Evolutionary conservation across 2,888 invertebrate genomes (phyloP), one percentile per base, ranked within the genome.

Genomic region (Salticus scenicus): DNA sequence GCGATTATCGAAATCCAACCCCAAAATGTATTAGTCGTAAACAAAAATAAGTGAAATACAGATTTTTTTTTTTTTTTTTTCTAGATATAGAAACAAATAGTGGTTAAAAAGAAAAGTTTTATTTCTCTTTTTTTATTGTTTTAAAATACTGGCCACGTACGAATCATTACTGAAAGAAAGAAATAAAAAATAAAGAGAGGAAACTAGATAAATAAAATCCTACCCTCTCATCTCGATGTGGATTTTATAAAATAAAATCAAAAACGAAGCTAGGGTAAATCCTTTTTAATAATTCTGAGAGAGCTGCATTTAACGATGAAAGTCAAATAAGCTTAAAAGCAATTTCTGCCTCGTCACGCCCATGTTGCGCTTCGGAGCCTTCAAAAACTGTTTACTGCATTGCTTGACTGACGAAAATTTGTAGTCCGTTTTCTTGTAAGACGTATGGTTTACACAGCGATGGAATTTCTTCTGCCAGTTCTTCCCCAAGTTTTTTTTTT

Each of bases 301-400:
- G 20, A 31, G n/a, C 30, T 30, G 24, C 37, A 33, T 67, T 66
- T 12, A 28, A 20, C 12, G 28, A 66, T 24, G 28, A 63, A 51
- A 67, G 74, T 31, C 64, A 71, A 74, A 67, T 81, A 74, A 41
- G 66, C 63, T 81, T 47, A 51, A 73, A 74, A 81, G 74, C 67
- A 74, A 74, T 81, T 82, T 75, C 74, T 69, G 41, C 41, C 42
- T 28, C 75, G 75, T 71, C 82, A 82, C 75, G 82, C 75, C 63
- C 41, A 12, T 0, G 30, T 63, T 63, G 37, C 64, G 75, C 82
- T 37, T 71, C 70, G 42, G 42, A 57, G 64, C 8, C n/a, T 69
- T 30, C 69, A 33, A 74, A n/a, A 69, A 33, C 63, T 74, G 66
- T 66, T 66, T 66, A 51, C 41, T 30, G 42, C 69, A 31, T n/a